Conservation (phyloP, 1,140 invertebrate genomes). For the Cherax quadricarinatus region DNA sequence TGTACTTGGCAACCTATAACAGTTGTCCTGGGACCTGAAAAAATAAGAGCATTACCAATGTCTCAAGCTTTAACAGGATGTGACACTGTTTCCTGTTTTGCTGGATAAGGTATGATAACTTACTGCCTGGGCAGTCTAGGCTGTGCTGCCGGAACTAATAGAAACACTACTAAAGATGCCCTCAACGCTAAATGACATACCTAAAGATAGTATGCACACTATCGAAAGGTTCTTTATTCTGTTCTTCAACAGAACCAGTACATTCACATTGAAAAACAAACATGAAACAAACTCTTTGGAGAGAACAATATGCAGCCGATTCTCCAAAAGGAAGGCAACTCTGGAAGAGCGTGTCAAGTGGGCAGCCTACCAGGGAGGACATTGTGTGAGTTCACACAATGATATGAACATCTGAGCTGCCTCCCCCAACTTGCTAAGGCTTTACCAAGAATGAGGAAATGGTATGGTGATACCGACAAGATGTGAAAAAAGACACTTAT, state of each 20-base stretch:
- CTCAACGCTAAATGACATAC: background rate
- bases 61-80: slow-evolving; percentile 11
- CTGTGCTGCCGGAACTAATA: background rate
- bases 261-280: slow-evolving; percentile 11
- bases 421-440: slow-evolving; percentile 20
- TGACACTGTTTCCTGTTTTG: slow-evolving; percentile 21
- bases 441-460: background rate
- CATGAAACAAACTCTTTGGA: background rate
- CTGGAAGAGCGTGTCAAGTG: background rate
- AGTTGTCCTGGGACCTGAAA: background rate
- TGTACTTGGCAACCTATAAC: slow-evolving; percentile 1
- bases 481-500: too few species aligned
- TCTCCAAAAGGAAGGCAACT: background rate
- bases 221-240: slow-evolving; percentile 1
- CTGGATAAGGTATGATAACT: slow-evolving; percentile 20
- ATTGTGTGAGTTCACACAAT: slow-evolving; percentile 9
- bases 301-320: slow-evolving; percentile 3
- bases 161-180: background rate
- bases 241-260: background rate
- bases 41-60: background rate
- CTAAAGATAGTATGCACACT: background rate
- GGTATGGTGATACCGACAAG: too few species aligned
- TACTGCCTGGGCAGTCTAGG: slow-evolving; percentile 8
- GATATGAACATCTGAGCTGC: background rate
- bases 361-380: background rate